Conservation (phyloP, 1,140 invertebrate genomes). For the Caerostris darwini region DNA sequence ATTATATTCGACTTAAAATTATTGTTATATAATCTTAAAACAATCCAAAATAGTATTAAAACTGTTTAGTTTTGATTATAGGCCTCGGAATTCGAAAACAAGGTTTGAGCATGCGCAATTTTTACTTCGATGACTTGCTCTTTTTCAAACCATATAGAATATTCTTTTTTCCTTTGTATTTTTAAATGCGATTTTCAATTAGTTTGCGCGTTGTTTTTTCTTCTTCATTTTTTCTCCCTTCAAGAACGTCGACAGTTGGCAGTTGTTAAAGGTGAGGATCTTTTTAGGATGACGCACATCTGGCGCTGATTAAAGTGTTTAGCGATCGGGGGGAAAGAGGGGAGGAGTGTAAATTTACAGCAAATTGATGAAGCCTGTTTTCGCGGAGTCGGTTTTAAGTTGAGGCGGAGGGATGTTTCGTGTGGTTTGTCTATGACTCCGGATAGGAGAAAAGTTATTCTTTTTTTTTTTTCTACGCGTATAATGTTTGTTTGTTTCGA, state of each 20-base stretch:
- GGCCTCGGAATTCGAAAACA: no score
- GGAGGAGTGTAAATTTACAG: not conserved
- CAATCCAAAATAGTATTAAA: no score
- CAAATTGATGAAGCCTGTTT: conserved; percentile 24
- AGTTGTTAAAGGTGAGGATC: conserved; percentile 42
- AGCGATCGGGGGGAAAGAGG: not conserved
- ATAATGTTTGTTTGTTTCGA: no score
- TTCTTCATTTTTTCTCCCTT: not conserved
- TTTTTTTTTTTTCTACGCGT: no score
- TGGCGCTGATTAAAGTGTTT: conserved; percentile 73
- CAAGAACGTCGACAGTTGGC: conserved; percentile 58
- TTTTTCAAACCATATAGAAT: not conserved
- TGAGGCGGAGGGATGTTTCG: not conserved
- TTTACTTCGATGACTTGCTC: not conserved
- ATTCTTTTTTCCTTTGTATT: not conserved
- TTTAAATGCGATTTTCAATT: conserved; percentile 74
- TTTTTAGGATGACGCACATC: conserved; percentile 53
- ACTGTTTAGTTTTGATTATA: no score
- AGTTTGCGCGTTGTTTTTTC: conserved; percentile 61
- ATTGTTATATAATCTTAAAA: no score
- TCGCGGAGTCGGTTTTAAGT: not conserved
- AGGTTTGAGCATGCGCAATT: not conserved
- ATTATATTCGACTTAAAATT: no score
- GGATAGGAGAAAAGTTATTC: not conserved
- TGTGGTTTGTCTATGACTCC: not conserved